Percentiles rank a stretch among this genome's conserved stretches.
phyloP scores from a whole-genome alignment of 2,888 invertebrate species.

The Pycnomerus fuliginosus region DNA sequence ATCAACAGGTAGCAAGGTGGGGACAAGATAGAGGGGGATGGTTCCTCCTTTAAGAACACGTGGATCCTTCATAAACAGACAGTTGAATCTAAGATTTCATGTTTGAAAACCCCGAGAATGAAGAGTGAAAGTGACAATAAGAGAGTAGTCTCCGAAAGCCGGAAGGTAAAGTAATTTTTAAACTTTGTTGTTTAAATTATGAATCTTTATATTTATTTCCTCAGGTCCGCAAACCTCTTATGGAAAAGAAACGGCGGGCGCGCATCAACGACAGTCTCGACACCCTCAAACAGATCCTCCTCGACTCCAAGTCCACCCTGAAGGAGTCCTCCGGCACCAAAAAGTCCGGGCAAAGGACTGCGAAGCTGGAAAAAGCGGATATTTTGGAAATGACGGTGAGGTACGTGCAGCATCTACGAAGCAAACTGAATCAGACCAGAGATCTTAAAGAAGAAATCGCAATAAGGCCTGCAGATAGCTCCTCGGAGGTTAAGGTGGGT shows the following conservation, averaged over 20 bases:
- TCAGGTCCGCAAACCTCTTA: conserved; percentile 56
- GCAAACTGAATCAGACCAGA: conserved; percentile 35
- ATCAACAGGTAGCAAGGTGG: conserved; percentile 29
- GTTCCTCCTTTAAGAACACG: background rate
- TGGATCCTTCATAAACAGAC: conserved; percentile 1
- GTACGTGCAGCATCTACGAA: conserved; percentile 58
- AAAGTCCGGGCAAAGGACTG: conserved; percentile 46
- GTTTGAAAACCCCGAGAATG: too few relatives aligned
- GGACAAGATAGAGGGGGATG: conserved; percentile 24
- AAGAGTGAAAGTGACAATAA: conserved; percentile 34
- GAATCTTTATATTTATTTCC: conserved; percentile 6
- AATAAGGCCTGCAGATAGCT: conserved; percentile 39
- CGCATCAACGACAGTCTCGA: conserved; percentile 58
- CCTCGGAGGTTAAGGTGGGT: conserved; percentile 35
- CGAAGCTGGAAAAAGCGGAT: conserved; percentile 66
- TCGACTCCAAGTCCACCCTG: conserved; percentile 50
- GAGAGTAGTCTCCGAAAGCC: conserved; percentile 42
- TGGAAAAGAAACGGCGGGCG: conserved; percentile 58
- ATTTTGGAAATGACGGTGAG: conserved; percentile 64
- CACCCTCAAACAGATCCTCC: conserved; percentile 55
- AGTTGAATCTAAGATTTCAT: background rate
- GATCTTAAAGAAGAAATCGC: conserved; percentile 24
- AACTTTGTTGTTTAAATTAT: conserved; percentile 5
- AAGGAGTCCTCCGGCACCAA: conserved; percentile 32
- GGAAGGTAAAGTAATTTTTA: conserved; percentile 40